Percentiles rank a stretch among this genome's conserved stretches.
Conservation (phyloP, 2,797 vertebrate genomes). For the Falco rusticolus region DNA sequence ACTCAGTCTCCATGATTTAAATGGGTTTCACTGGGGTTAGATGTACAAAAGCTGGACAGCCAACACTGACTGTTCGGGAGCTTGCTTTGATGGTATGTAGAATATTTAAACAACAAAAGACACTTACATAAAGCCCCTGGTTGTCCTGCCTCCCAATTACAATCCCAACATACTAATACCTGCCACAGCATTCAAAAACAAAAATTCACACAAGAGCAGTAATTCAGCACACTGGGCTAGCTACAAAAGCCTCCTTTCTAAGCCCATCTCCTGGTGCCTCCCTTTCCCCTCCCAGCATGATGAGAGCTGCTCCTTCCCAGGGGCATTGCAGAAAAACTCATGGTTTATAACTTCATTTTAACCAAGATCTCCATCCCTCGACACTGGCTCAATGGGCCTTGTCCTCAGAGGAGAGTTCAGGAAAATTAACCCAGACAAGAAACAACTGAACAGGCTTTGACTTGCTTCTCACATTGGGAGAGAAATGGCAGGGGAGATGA, state of each 20-base stretch:
- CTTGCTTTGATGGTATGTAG: background rate
- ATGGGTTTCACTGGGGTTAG: background rate
- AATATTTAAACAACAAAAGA: slow-evolving; percentile 20
- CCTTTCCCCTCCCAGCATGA: background rate
- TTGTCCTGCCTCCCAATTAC: slow-evolving; percentile 10
- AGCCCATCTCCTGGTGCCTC: background rate
- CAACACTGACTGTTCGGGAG: background rate
- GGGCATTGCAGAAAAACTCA: background rate
- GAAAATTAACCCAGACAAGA: background rate
- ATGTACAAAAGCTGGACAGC: background rate
- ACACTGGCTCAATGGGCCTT: background rate
- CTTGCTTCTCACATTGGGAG: background rate
- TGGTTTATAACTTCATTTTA: background rate
- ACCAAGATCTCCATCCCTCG: background rate
- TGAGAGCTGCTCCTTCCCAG: background rate
- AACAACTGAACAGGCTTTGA: background rate
- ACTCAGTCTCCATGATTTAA: background rate
- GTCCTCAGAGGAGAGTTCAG: background rate
- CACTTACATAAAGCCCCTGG: background rate
- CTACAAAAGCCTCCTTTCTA: background rate
- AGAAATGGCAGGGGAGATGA: background rate
- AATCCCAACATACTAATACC: background rate
- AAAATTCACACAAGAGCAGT: background rate
- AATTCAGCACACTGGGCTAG: background rate
- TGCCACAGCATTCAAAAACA: background rate